Percentiles rank a stretch among this genome's conserved stretches.
These are phyloP conservation scores for Rostratula benghalensis DNA, from an alignment of 2,113 vertebrate genomes.

Conservation along the genomic window DNA sequence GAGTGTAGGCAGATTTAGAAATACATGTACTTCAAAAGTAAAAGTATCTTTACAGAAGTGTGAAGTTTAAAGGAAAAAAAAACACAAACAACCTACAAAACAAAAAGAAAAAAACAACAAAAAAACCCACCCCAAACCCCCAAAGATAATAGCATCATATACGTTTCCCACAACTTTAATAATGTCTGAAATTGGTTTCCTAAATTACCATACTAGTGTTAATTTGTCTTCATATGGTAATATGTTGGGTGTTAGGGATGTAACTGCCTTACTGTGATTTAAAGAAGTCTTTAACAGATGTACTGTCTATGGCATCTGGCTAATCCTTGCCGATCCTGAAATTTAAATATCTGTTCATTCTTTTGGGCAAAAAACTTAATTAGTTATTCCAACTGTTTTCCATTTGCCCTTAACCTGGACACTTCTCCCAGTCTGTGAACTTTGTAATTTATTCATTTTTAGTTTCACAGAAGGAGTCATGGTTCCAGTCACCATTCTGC, in stretches of 20 bases:
- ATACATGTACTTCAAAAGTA: not conserved
- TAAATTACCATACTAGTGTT: not conserved
- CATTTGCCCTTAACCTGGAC: not conserved
- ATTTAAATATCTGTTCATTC: not conserved
- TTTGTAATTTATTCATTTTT: not conserved
- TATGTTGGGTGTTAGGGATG: not conserved
- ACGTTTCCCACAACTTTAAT: not conserved
- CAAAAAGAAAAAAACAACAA: too few species aligned
- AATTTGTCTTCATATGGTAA: not conserved
- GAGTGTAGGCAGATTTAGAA: not conserved
- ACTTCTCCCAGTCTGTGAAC: not conserved
- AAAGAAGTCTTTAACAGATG: not conserved
- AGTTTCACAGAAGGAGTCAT: not conserved
- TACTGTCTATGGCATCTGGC: not conserved
- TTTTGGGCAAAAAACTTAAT: not conserved
- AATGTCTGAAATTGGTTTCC: not conserved
- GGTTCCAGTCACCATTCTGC: not conserved
- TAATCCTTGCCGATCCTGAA: not conserved
- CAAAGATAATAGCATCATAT: not conserved
- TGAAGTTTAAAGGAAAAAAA: not conserved
- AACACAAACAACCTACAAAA: too few species aligned
- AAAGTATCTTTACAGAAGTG: not conserved
- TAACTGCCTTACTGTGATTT: not conserved
- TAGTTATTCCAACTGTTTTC: not conserved
- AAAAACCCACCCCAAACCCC: not conserved